phyloP scores from a whole-genome alignment of 2,113 vertebrate genomes.

The Gopherus flavomarginatus region DNA sequence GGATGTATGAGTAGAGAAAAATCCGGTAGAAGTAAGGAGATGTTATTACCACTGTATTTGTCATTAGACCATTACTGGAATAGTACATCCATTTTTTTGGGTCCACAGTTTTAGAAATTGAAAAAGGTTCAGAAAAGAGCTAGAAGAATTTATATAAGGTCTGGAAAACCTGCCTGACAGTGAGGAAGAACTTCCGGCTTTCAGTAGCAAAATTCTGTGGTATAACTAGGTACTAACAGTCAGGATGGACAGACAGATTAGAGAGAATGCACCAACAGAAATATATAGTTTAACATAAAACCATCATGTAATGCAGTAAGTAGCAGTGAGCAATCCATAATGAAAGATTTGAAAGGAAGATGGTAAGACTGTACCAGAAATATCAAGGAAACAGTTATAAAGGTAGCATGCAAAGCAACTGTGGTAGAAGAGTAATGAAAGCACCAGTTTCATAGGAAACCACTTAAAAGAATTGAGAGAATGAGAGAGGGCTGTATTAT shows the following conservation, averaged over 20 bases:
- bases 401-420: neutral
- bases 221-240: neutral
- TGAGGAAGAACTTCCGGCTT: neutral
- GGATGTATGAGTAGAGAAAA: neutral
- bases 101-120: neutral
- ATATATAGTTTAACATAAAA: fast-evolving
- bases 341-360: neutral
- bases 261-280: neutral
- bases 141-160: neutral
- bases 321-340: neutral
- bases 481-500: neutral
- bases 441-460: neutral
- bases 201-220: neutral
- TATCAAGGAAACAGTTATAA: neutral
- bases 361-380: neutral
- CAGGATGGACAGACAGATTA: neutral
- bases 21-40: neutral
- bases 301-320: neutral
- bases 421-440: neutral
- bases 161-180: fast-evolving
- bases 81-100: neutral
- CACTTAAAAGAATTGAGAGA: neutral
- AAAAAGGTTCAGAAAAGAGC: neutral
- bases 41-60: fast-evolving
- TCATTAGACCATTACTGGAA: fast-evolving